Conservation (phyloP, 2,113 vertebrate genomes). For the Poeciliopsis occidentalis region DNA sequence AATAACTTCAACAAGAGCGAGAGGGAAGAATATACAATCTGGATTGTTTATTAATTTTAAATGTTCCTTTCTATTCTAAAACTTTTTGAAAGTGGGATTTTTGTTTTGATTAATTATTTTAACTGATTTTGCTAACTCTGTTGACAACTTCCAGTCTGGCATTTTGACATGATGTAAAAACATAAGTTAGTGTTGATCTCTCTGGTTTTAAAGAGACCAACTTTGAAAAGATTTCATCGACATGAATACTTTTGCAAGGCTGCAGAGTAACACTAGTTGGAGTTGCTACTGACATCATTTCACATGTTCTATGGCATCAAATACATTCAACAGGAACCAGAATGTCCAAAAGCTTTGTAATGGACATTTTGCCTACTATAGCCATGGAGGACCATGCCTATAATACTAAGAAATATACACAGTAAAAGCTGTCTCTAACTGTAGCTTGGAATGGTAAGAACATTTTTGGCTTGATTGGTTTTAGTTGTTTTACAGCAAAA, state of each 20-base stretch:
- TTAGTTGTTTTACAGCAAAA: background rate
- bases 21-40: background rate
- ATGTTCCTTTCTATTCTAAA: background rate
- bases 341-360: background rate
- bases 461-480: background rate
- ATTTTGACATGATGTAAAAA: background rate
- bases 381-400: too few species aligned
- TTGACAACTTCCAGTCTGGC: background rate
- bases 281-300: background rate
- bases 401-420: background rate
- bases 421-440: background rate
- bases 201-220: too few species aligned
- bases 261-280: background rate
- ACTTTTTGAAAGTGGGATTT: background rate
- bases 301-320: background rate
- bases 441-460: background rate
- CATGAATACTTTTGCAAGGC: too few species aligned
- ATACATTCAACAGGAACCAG: background rate
- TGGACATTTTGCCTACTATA: background rate
- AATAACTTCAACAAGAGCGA: background rate
- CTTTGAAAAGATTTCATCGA: too few species aligned
- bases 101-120: background rate
- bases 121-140: background rate
- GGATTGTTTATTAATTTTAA: background rate
- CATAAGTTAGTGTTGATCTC: too few species aligned